Evolutionary conservation across 2,797 vertebrate genomes (phyloP), one percentile per base, ranked within the genome.

Genomic region (Mastacembelus armatus): DNA sequence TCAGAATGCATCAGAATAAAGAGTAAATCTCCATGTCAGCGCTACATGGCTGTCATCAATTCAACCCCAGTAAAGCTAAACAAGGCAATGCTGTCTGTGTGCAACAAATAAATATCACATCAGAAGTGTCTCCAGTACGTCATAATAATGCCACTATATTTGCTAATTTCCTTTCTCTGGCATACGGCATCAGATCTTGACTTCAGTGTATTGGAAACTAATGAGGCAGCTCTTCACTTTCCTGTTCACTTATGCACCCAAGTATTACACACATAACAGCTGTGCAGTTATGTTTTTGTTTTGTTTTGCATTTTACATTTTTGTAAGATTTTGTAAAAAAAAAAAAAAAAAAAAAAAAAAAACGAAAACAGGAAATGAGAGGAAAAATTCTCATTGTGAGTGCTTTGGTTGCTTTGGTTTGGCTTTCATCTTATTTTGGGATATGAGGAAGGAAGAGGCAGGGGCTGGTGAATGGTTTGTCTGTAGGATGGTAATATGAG

Each of bases 361-460:
- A n/a, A n/a, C n/a, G 74, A 78, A 85, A 85, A 77, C 74, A 84
- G 85, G 87, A 90, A 85, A 79, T 69, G 71, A 70, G 52, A 62
- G 57, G 29, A 62, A 45, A 66, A 38, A 11, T 29, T 40, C 27
- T 56, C 36, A 67, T 66, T 77, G 69, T 71, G 62, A 64, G n/a
- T 1, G 40, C 36, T 66, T 74, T 74, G 73, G 65, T 47, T 55
- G 52, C 77, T 78, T 71, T 55, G 26, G 36, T 64, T 57, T 4
- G 55, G 57, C 84, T 83, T 80, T 87, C 71, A 85, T 89, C 78
- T 83, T 74, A 84, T 90, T 87, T 76, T 40, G 62, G 81, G 73
- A 49, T 24, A 12, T 24, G 15, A 81, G 82, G 83, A 88, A 89
- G 85, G 83, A 83, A 85, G 62, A 55, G 69, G 57, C 62, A 67